Base-by-base conservation (phyloP, 2,888 invertebrate genomes). In the Alloscopus bannaensis region DNA sequence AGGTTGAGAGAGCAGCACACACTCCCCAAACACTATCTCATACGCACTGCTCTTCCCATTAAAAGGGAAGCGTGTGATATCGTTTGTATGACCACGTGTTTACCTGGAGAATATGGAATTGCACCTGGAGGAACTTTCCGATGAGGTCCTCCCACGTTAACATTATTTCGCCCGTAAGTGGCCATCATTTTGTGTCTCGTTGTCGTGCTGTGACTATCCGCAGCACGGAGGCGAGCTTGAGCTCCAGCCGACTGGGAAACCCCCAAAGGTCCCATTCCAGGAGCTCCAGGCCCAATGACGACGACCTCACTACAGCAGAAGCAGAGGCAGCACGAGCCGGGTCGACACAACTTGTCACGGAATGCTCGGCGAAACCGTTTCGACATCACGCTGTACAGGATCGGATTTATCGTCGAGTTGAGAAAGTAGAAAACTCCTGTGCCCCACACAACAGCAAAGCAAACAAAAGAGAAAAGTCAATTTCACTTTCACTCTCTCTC, bases 391-490 rank as follows among this genome's bases (percentile, higher is more conserved):
- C 76, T 76, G 64, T 83, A 81, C 2, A 83, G 66, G 36, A 81
- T 83, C 13, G 83, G 79, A 52, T 85, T 85, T 64, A 84, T 84
- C 3, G 85, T 85, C 1, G 84, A 80, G 57, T 81, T 84, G 73
- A 86, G 76, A 59, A 84, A 86, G 65, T 84, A 86, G 31, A 84
- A 84, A 11, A 85, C 85, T n/a, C 85, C 85, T 85, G 20, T n/a
- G n/a, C n/a, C n/a, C n/a, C n/a, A n/a, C n/a, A n/a, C n/a, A n/a
- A n/a, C n/a, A n/a, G n/a, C n/a, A n/a, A n/a, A n/a, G n/a, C n/a
- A n/a, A n/a, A n/a, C n/a, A n/a, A n/a, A n/a, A n/a, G n/a, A n/a
- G n/a, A n/a, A n/a, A n/a, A n/a, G n/a, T n/a, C n/a, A n/a, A n/a
- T n/a, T n/a, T n/a, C n/a, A n/a, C n/a, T n/a, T n/a, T n/a, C n/a